Evolutionary conservation across 2,113 vertebrate species (phyloP).

Genomic region (Paracyprichromis sp.): DNA sequence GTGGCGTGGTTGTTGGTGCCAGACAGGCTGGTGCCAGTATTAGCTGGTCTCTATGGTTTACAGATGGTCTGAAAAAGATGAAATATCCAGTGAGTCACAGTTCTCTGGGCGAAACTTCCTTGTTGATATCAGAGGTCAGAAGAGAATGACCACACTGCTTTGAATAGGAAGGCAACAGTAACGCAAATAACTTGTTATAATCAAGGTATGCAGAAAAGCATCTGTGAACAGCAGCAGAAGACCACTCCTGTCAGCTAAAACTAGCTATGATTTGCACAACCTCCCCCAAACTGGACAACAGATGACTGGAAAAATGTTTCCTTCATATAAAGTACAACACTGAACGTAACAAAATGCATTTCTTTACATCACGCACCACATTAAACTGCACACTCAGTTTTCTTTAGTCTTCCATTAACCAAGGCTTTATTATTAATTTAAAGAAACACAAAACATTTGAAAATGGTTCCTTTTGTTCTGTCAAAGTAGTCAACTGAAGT

Average conservation of each 20-base stretch:
- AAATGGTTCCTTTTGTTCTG: constrained; percentile 46
- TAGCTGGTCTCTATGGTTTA: not conserved
- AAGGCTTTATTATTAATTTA: constrained; percentile 46
- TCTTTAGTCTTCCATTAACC: constrained; percentile 4
- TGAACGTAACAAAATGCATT: not conserved
- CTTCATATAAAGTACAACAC: not conserved
- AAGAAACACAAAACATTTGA: constrained; percentile 29
- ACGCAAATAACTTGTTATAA: not conserved
- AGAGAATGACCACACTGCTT: not conserved
- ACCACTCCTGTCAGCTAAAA: not conserved
- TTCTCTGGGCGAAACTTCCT: not conserved
- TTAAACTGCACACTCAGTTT: not conserved
- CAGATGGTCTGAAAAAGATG: not conserved
- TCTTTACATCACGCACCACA: not conserved
- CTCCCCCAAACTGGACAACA: not conserved
- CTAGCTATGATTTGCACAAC: not conserved
- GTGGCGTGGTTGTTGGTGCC: not conserved
- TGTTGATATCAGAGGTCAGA: not conserved
- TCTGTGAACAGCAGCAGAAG: not conserved
- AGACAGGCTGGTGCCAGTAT: not conserved
- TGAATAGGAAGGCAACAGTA: not conserved
- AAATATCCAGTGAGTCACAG: not conserved
- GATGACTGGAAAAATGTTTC: not conserved
- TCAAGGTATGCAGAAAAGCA: not conserved
- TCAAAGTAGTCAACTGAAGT: constrained; percentile 44